Evolutionary conservation across 2,888 invertebrate genomes (phyloP).

Genomic region (Trichopria drosophilae): DNA sequence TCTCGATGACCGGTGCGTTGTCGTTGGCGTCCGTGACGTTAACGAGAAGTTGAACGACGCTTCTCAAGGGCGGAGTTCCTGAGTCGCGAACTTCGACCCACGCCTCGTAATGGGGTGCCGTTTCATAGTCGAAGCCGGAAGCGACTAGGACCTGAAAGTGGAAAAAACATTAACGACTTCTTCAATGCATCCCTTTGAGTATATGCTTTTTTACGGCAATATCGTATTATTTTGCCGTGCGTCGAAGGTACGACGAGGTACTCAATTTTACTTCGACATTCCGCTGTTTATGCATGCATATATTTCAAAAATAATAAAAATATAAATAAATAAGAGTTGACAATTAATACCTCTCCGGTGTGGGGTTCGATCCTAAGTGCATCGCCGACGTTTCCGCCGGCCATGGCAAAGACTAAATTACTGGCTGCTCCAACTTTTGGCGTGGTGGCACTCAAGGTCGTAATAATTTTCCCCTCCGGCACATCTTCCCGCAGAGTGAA

Average conservation of each 20-base stretch:
- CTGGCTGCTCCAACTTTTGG: conserved; percentile 76
- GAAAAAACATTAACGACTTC: too few species aligned
- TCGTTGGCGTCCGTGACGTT: conserved; percentile 93
- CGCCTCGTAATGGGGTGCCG: conserved; percentile 80
- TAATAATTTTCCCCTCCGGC: conserved; percentile 74
- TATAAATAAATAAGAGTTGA: background rate
- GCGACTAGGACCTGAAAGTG: conserved; percentile 68
- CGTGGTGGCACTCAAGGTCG: conserved; percentile 76
- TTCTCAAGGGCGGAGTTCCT: conserved; percentile 78
- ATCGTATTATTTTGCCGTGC: too few species aligned
- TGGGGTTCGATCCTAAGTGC: conserved; percentile 79
- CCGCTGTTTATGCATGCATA: too few species aligned
- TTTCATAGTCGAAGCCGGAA: conserved; percentile 83
- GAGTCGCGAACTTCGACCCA: conserved; percentile 91
- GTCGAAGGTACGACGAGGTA: too few species aligned
- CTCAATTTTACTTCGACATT: too few species aligned
- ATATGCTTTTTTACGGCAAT: too few species aligned
- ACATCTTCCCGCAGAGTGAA: conserved; percentile 82
- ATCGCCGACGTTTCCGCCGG: conserved; percentile 91
- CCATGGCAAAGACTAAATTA: conserved; percentile 78
- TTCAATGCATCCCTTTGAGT: too few species aligned
- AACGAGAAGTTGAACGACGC: conserved; percentile 79
- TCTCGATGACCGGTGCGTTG: conserved; percentile 83
- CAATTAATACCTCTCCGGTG: conserved; percentile 66
- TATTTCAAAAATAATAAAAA: conserved; percentile 3